Base-by-base conservation (phyloP, 2,113 vertebrate genomes). In the Psettodes erumei region DNA sequence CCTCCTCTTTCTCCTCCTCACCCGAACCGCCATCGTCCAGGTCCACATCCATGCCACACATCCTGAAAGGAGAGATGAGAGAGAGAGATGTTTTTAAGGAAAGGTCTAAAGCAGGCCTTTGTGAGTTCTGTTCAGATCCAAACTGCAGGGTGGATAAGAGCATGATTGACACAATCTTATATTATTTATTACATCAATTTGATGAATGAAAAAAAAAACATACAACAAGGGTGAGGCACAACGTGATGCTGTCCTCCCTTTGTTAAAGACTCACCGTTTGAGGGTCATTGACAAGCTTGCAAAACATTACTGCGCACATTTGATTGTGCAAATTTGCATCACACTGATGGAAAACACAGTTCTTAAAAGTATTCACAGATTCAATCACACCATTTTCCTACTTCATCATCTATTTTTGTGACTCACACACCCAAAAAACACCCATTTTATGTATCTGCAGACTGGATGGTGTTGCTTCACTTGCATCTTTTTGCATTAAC, bases 1-100 rank as follows among this genome's bases (percentile, higher is more conserved):
- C 91, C 43, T 94, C 94, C 55, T 93, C 93, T 74, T 91, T 92
- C 77, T 94, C 92, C 47, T 92, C 93, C 42, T 91, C 93, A 2
- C 77, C 88, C 18, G 89, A 80, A 13, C 83, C 86, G 0, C 85
- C 79, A 4, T 92, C 90, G 2, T 93, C 94, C 83, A 89, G 85
- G 71, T 90, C 93, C 79, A 86, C 77, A 15, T 89, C 92, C 84
- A 92, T 81, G 42, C 95, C 93, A 48, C 95, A 94, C 91, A 94
- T 91, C 75, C 93, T 93, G 90, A 70, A 42, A 71, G n/a, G n/a
- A n/a, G n/a, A n/a, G n/a, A n/a, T n/a, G n/a, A 23, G 38, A 33
- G 1, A 28, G 16, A 35, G 40, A 33, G 64, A 18, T 21, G 27
- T n/a, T 30, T 12, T 32, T 10, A n/a, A 27, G 23, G 8, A 65